Percentiles rank a stretch among this genome's conserved stretches.
Conservation (phyloP, 2,888 invertebrate species). For the Exephanes ischioxanthus region DNA sequence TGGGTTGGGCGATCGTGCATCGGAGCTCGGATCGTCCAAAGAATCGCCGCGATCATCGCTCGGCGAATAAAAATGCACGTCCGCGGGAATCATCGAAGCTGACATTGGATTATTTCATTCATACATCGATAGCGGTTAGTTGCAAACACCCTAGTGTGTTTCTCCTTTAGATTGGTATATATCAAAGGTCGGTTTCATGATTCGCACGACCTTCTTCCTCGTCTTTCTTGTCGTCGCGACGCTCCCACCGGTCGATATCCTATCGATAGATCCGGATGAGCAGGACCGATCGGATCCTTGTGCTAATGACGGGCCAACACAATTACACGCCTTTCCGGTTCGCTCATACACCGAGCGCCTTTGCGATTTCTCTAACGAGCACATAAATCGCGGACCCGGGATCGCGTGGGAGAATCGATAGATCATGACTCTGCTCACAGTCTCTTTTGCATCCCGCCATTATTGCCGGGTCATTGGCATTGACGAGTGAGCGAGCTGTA, state of each 20-base stretch:
- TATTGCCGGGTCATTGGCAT: conserved; percentile 54
- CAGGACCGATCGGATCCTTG: background rate
- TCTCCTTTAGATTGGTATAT: conserved; percentile 27
- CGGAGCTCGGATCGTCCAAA: background rate
- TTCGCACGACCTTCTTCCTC: conserved; percentile 64
- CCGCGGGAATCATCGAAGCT: conserved; percentile 1
- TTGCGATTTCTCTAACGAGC: background rate
- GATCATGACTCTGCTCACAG: conserved; percentile 26
- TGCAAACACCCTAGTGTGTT: background rate
- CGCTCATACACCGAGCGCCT: background rate
- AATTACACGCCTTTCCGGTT: conserved; percentile 28
- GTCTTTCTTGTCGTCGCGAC: background rate
- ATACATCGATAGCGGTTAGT: background rate
- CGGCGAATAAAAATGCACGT: conserved; percentile 15
- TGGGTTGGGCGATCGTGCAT: conserved; percentile 60
- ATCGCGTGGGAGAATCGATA: conserved; percentile 48
- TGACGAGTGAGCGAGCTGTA: conserved; percentile 18
- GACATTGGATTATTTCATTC: conserved; percentile 40
- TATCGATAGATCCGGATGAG: conserved; percentile 19
- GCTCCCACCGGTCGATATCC: conserved; percentile 14
- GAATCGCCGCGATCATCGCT: conserved; percentile 12
- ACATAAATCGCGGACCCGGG: background rate
- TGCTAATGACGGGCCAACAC: background rate
- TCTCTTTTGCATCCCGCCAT: conserved; percentile 30
- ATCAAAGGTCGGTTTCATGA: conserved; percentile 73